phyloP scores from a whole-genome alignment of 1,140 invertebrate species.

The Paraescarpia echinospica region DNA sequence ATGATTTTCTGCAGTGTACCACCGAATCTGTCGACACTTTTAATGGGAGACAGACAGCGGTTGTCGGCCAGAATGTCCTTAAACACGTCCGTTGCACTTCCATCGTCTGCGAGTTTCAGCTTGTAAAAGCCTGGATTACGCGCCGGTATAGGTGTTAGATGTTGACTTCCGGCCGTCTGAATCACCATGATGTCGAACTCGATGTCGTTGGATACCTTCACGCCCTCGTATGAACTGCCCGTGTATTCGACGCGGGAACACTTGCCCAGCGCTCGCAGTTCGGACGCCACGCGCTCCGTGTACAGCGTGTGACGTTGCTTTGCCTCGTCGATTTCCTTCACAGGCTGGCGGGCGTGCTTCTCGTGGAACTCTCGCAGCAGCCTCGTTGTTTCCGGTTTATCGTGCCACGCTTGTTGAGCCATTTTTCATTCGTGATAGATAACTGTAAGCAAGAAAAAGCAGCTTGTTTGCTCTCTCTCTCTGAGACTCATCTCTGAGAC shows the following conservation, averaged over 20 bases:
- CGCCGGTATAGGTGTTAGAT: background rate
- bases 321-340: background rate
- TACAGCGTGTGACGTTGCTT: background rate
- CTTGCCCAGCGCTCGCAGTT: background rate
- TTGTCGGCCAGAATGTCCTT: background rate
- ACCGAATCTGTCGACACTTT: background rate
- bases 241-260: background rate
- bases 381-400: no score
- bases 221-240: constrained; percentile 10
- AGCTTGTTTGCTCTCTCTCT: no score
- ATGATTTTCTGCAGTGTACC: no score
- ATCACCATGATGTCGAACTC: constrained; percentile 17
- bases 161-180: background rate
- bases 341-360: background rate
- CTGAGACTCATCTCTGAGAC: no score
- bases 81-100: no score
- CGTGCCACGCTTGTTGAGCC: no score
- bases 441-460: no score
- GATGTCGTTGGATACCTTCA: constrained; percentile 11
- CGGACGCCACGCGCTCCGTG: background rate
- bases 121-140: background rate
- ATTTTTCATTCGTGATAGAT: no score
- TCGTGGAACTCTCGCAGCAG: constrained; percentile 5
- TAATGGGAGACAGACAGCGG: background rate
- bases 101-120: background rate